These are phyloP conservation scores for Sebastes itinus DNA, from an alignment of 2,797 vertebrate genomes.

Conservation along the genomic window DNA sequence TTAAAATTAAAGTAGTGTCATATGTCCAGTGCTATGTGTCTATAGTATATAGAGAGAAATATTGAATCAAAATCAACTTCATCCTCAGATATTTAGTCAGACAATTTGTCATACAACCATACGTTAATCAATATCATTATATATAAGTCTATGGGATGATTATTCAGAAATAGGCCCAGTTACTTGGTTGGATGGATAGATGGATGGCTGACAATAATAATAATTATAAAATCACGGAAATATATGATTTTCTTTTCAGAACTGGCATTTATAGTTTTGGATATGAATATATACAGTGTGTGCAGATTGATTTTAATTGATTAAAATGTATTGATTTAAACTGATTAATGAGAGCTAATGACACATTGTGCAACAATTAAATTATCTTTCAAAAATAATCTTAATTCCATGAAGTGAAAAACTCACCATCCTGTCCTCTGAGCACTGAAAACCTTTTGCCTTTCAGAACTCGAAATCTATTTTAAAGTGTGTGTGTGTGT, in stretches of 20 bases:
- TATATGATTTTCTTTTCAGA: not conserved
- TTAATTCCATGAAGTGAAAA: not conserved
- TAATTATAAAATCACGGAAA: not conserved
- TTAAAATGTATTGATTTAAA: not conserved
- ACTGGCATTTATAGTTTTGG: not conserved
- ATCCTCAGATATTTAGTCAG: not conserved
- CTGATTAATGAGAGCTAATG: not conserved
- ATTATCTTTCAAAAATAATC: not conserved
- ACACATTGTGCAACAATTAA: not conserved
- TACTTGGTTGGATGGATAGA: not conserved
- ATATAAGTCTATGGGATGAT: not conserved
- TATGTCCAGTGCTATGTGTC: not conserved
- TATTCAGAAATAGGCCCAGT: not conserved
- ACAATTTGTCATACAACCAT: no score
- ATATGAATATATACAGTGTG: not conserved
- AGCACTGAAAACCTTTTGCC: not conserved
- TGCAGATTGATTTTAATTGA: not conserved
- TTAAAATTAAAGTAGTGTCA: not conserved
- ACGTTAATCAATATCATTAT: no score
- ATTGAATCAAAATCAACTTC: no score
- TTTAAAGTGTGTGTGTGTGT: slow-evolving; percentile 1
- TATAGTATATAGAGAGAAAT: not conserved
- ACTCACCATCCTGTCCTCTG: not conserved
- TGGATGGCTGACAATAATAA: not conserved
- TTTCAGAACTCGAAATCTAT: slow-evolving; percentile 11